Base-by-base conservation (phyloP, 2,797 vertebrate genomes). In the Fistularia commersonii region DNA sequence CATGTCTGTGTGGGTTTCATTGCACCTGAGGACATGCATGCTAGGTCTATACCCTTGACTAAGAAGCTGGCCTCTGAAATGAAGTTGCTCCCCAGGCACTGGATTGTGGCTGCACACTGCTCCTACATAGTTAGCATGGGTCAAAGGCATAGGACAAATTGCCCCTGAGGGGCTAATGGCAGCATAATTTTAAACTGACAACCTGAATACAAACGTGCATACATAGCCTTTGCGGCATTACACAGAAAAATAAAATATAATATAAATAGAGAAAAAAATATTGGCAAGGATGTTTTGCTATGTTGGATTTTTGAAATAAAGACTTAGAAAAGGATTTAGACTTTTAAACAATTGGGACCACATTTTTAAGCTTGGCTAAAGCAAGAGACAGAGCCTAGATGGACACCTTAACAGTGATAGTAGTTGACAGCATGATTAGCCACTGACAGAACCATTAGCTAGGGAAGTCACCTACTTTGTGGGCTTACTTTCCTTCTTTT, bases 341-440 rank as follows among this genome's bases (percentile, higher is more conserved):
- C 23, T 23, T 4, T 23, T 23, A 2, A 23, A 2, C 23, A 23
- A 23, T 23, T 23, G 23, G 4, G 23, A 23, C 23, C 23, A 23
- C 23, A 2, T 23, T 23, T 23, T 23, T 23, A 23, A 23, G 23
- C 23, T 23, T 67, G 40, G 45, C 64, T 82, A 41, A 68, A 60
- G 55, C 51, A 59, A 51, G 73, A 61, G 41, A 61, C 57, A 50
- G 41, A 82, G 77, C 83, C 72, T 72, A 79, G 67, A 89, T 66
- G 64, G 64, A 69, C 55, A 61, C 74, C 66, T 77, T 69, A 84
- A 82, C 78, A 53, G 81, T 90, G 90, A 88, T 64, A 82, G 72
- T 80, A 70, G 74, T 76, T 85, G 87, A 89, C 81, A 86, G 80
- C 62, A 53, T 87, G 91, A 91, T 92, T 91, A 89, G 76, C 77